Conservation (phyloP, 37 sponge, comb jelly and placozoan genomes). For the Crambe crambe region DNA sequence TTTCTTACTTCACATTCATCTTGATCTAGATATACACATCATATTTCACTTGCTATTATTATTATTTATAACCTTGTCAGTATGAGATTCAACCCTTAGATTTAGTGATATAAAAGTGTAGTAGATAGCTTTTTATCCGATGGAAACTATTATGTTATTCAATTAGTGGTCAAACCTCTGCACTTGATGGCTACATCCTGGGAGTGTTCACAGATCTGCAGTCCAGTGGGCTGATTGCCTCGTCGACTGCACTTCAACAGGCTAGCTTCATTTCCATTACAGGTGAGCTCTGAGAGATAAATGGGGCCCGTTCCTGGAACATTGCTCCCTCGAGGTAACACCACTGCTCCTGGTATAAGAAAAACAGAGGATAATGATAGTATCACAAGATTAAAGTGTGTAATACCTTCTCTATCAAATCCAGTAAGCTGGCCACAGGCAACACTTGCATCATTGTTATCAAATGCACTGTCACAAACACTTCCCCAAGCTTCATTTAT, state of each 20-base stretch:
- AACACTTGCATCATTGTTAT: constrained; percentile 16
- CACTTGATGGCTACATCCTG: constrained; percentile 48
- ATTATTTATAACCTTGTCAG: no score
- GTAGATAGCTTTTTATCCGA: no score
- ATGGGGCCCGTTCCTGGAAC: constrained; percentile 36
- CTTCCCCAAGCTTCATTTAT: constrained; percentile 44
- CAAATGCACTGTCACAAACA: constrained; percentile 25
- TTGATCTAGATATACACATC: constrained; percentile 25
- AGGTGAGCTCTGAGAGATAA: constrained; percentile 15
- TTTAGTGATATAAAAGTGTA: no score
- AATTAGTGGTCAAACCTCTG: not conserved
- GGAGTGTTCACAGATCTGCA: constrained; percentile 42
- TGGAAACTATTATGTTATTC: no score
- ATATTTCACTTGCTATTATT: no score
- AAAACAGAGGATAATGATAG: no score
- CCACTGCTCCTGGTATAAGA: not conserved
- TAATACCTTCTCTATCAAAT: not conserved
- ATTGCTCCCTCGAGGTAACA: not conserved
- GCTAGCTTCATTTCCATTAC: constrained; percentile 17
- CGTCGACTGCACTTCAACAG: constrained; percentile 19
- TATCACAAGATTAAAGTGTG: no score
- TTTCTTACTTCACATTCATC: constrained; percentile 30
- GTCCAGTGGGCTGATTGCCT: not conserved
- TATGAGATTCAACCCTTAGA: no score
- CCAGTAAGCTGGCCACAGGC: constrained; percentile 24